Evolutionary conservation across 2,888 invertebrate genomes (phyloP).

Genomic region (Slavum lentiscoides): DNA sequence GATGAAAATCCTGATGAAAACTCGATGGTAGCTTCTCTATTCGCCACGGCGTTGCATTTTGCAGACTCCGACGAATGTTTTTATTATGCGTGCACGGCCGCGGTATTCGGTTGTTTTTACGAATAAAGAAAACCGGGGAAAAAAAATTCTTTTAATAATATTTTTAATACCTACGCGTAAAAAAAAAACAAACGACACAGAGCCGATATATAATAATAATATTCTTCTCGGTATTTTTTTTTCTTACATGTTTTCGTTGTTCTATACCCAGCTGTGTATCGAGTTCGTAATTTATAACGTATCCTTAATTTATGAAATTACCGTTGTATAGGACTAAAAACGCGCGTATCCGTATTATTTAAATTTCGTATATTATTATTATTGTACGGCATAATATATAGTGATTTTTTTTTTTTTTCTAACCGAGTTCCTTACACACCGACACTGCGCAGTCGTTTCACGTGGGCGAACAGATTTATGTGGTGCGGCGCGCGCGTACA

Average conservation of each 20-base stretch:
- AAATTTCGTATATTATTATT: neutral
- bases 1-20: no score
- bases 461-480: conserved; percentile 50
- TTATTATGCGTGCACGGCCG: no score
- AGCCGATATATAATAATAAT: neutral
- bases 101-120: no score
- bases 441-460: conserved; percentile 1
- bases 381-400: neutral
- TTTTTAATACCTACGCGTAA: neutral
- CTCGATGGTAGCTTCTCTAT: no score
- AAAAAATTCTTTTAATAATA: no score
- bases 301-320: neutral
- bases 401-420: no score
- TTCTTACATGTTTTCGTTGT: no score
- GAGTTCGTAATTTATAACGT: neutral
- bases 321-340: neutral
- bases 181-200: no score
- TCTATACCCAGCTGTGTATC: neutral
- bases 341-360: neutral
- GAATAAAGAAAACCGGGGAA: no score
- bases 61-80: no score
- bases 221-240: neutral
- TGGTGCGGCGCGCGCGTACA: neutral
- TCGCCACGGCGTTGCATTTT: no score
- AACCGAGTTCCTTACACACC: no score